Base-by-base conservation (phyloP, 2,113 vertebrate genomes). In the Haplochromis burtoni region DNA sequence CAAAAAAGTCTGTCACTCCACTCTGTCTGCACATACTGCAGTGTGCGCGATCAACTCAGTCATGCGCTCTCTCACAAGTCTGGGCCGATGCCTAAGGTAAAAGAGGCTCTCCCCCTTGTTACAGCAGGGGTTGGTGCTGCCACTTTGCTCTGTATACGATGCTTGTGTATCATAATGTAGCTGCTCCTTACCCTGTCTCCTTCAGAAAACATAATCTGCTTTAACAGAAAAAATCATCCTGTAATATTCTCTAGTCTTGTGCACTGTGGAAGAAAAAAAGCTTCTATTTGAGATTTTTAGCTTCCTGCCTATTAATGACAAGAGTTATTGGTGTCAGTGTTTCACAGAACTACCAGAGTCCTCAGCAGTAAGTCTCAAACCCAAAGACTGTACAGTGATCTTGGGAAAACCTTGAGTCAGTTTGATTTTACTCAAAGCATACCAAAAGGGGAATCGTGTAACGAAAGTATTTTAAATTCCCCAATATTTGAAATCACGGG, bases 1-100 rank as follows among this genome's bases (percentile, higher is more conserved):
- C 94, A 94, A 95, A 94, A 94, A 82, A 95, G 92, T 92, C 90
- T 94, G 90, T 90, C 93, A 80, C 93, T 85, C 93, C 92, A 92
- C 92, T 95, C 92, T 94, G 96, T 97, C 92, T 93, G 79, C 92
- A 93, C 93, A 92, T 90, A 95, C 93, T 86, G 93, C 95, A 83
- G 92, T 91, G 94, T 93, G 89, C 78, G 94, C 81, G 93, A 89
- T 93, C 92, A 71, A 87, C 94, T 95, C 95, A 93, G 93, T 96
- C 95, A 89, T 91, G 91, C 81, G 78, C 92, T 86, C 92, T 90
- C 90, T 96, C 94, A 93, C 93, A 87, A 95, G 92, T 95, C 94
- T 96, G 95, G 94, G 94, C 95, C 93, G 92, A 93, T 96, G 95
- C 93, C 93, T 83, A 96, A 97, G 96, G 96, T 97, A 97, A 97